These are phyloP conservation scores for Mus pahari DNA, from an alignment of 2,113 vertebrate species.

Conservation along the genomic window DNA sequence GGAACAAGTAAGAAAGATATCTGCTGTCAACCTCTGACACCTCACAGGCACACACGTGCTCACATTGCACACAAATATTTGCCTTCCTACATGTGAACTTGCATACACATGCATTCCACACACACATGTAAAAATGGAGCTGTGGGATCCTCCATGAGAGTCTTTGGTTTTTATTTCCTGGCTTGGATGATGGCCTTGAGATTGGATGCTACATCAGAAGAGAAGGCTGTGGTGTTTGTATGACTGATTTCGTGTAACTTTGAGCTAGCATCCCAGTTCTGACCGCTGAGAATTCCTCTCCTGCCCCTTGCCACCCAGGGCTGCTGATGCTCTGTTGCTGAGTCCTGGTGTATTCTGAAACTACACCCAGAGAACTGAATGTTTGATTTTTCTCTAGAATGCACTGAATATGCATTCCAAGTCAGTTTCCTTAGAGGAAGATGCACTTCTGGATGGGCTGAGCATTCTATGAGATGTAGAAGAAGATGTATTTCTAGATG, in stretches of 20 bases:
- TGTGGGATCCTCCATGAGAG: neutral
- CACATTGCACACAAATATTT: neutral
- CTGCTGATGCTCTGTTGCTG: neutral
- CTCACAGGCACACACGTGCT: neutral
- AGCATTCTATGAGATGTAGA: too few species aligned
- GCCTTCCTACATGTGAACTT: neutral
- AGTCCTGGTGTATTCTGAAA: slow-evolving; percentile 18
- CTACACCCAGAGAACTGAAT: neutral
- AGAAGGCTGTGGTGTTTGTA: slow-evolving; percentile 22
- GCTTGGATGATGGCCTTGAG: neutral
- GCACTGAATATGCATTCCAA: slow-evolving; percentile 37
- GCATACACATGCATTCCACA: neutral
- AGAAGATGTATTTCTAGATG: slow-evolving; percentile 7
- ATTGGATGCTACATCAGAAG: slow-evolving; percentile 1
- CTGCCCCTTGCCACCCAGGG: neutral
- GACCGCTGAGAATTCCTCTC: slow-evolving; percentile 27
- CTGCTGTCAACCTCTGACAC: neutral
- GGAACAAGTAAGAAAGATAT: neutral
- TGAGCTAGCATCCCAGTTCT: slow-evolving; percentile 2
- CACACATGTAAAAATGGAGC: neutral
- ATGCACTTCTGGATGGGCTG: slow-evolving; percentile 13
- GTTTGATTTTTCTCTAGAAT: slow-evolving; percentile 42
- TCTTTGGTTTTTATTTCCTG: slow-evolving; percentile 55
- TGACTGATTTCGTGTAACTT: neutral
- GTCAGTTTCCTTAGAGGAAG: slow-evolving; percentile 25